Base-by-base conservation (phyloP, 64 coral and sea anemone genomes). In the Pocillopora damicornis region DNA sequence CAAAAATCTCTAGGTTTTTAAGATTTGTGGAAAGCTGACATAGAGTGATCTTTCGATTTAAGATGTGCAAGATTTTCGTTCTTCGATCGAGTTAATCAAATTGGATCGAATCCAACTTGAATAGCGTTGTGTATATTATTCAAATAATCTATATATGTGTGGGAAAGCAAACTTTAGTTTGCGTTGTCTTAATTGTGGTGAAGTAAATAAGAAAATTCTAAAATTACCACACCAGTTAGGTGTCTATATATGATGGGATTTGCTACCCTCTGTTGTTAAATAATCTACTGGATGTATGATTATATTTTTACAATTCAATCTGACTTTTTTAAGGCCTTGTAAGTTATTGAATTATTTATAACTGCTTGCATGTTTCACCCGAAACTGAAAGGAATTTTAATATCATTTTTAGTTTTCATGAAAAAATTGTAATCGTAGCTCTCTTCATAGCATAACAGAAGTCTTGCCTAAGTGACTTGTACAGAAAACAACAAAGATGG, bases 101-200 rank as follows among this genome's bases (percentile, higher is more conserved):
- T 85, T 85, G 81, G 81, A 73, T 1, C 37, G 8, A 9, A 58
- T 38, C 81, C 81, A 85, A 85, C 0, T 73, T 14, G 25, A 81
- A 81, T 13, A 2, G 9, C 45, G 80, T 83, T 81, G 35, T 67
- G 38, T 83, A 62, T 62, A 83, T 79, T 83, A 42, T 85, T 73
- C 65, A 45, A 71, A 58, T 22, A 71, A 71, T 71, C 25, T 77
- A 38, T 77, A 57, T 56, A 51, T 51, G 18, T 57, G 37, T 37
- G 20, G 17, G 17, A 77, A 77, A 36, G 37, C 22, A 77, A 77
- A 51, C 36, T 17, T 56, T 20, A 18, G 11, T 71, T 71, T 71
- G 22, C 16, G 61, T 7, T 63, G 16, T 13, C 16, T 0, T 51
- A 51, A 51, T 51, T 51, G 42, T 4, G 7, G 0, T 7, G 42